These are phyloP conservation scores for Artibeus lituratus DNA, from an alignment of 2,797 vertebrate species.

Conservation along the genomic window DNA sequence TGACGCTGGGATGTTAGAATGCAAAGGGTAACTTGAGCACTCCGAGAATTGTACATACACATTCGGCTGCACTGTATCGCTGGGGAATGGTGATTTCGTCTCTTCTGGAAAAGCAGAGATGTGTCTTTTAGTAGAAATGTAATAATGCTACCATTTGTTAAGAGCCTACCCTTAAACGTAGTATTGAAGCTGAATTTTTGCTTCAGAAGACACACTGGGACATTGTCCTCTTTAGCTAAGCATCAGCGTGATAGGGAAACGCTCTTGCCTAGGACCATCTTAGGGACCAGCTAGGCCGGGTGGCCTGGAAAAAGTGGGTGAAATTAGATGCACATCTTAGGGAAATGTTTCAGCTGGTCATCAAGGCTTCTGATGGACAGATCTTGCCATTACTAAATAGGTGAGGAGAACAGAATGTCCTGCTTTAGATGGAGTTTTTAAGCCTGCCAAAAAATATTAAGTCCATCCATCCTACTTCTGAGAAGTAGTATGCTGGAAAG, in stretches of 20 bases:
- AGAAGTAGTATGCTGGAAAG: slow-evolving; percentile 78
- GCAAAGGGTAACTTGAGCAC: slow-evolving; percentile 14
- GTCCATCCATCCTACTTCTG: slow-evolving; percentile 75
- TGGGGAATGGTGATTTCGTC: slow-evolving; percentile 17
- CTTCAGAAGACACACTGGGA: background rate
- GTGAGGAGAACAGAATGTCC: slow-evolving; percentile 66
- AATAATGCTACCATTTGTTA: background rate
- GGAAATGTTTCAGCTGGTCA: slow-evolving; percentile 53
- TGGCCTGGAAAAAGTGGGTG: slow-evolving; percentile 46
- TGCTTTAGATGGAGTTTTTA: slow-evolving; percentile 82
- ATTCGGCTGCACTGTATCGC: background rate
- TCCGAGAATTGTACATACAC: slow-evolving; percentile 16
- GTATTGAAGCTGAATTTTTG: slow-evolving; percentile 4
- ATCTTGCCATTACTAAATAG: slow-evolving; percentile 54
- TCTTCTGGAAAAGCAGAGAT: slow-evolving; percentile 44
- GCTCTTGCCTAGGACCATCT: background rate
- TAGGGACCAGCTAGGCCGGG: slow-evolving; percentile 21
- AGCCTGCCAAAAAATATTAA: slow-evolving; percentile 80
- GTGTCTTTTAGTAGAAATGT: slow-evolving; percentile 13
- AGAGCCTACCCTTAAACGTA: slow-evolving; percentile 45
- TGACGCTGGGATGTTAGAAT: slow-evolving; percentile 13
- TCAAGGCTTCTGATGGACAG: slow-evolving; percentile 56
- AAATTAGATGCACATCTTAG: slow-evolving; percentile 33
- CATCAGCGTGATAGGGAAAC: background rate
- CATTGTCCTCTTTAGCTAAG: slow-evolving; percentile 39